These are phyloP conservation scores for Tetraodon nigroviridis DNA, from an alignment of 2,113 vertebrate genomes.

Conservation along the genomic window DNA sequence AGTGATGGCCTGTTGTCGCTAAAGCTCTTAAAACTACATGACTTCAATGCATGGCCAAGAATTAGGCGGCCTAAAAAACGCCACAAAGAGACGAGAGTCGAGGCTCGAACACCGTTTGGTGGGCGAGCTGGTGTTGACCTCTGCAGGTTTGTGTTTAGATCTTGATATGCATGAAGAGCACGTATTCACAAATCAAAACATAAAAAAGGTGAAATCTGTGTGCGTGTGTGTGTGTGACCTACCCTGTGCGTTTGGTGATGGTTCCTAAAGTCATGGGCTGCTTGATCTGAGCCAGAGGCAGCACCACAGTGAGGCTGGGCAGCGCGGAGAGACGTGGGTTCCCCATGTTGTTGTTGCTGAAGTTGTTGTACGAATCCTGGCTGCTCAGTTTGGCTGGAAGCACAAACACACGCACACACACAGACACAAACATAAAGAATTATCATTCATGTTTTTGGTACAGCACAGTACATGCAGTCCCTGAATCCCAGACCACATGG, in stretches of 20 bases:
- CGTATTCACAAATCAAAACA: no score
- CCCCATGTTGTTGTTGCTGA: conserved; percentile 92
- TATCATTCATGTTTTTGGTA: background rate
- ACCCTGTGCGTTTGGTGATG: conserved; percentile 97
- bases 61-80: conserved; percentile 9
- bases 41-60: conserved; percentile 56
- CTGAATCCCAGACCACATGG: background rate
- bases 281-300: conserved; percentile 95
- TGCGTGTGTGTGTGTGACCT: conserved; percentile 53
- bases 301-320: conserved; percentile 86
- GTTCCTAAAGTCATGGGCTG: conserved; percentile 96
- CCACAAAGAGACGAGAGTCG: background rate
- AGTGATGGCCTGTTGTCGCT: conserved; percentile 41
- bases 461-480: background rate
- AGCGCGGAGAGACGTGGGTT: conserved; percentile 90
- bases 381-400: conserved; percentile 80
- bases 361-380: conserved; percentile 95
- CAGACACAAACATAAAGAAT: background rate
- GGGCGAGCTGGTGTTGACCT: no score
- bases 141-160: no score
- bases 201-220: background rate
- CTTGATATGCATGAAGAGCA: background rate
- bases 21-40: conserved; percentile 60
- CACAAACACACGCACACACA: background rate
- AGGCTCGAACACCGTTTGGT: background rate